phyloP scores from a whole-genome alignment of 2,113 vertebrate species.

The Gymnogyps californianus region DNA sequence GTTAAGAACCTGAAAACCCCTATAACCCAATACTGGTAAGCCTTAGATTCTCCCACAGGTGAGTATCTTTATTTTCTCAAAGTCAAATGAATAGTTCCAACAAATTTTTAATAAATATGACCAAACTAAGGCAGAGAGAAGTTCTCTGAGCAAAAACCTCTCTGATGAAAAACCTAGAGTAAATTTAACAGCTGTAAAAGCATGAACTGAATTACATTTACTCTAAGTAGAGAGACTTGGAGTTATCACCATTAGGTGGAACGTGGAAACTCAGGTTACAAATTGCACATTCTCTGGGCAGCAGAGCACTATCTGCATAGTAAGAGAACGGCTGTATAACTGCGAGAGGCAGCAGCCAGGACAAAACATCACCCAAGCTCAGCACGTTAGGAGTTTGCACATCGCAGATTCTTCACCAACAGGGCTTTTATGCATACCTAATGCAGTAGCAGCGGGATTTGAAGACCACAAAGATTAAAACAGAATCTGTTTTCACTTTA shows the following conservation, averaged over 20 bases:
- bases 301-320: neutral
- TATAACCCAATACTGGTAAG: neutral
- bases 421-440: neutral
- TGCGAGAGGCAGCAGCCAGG: neutral
- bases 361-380: neutral
- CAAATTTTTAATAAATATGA: neutral
- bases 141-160: neutral
- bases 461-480: neutral
- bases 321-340: accelerated
- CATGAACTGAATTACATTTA: neutral
- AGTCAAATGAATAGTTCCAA: neutral
- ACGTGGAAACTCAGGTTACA: neutral
- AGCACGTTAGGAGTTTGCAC: accelerated
- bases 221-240: neutral
- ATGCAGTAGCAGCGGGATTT: neutral
- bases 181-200: neutral
- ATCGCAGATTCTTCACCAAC: neutral
- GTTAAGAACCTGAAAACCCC: neutral
- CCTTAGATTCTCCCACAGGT: neutral
- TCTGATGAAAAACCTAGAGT: neutral
- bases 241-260: neutral
- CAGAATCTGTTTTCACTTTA: neutral
- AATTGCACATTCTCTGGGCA: accelerated
- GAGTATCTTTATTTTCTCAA: neutral
- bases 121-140: neutral